Percentiles rank a stretch among this genome's conserved stretches.
Conservation (phyloP, 2,797 vertebrate genomes). For the Betta splendens region DNA sequence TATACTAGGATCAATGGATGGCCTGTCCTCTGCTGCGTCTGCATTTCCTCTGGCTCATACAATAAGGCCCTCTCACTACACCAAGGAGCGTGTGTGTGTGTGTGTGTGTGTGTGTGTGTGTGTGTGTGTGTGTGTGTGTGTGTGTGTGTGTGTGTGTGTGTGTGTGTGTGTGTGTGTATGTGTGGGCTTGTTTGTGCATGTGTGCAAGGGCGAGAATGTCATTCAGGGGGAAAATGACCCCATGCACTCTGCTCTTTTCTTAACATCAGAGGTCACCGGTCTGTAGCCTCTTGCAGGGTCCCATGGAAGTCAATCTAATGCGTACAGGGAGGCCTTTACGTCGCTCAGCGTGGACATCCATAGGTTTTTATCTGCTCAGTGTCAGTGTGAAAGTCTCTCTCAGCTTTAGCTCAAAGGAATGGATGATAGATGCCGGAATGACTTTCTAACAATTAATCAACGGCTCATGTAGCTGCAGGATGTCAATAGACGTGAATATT, state of each 20-base stretch:
- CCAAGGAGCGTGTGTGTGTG: conserved; percentile 20
- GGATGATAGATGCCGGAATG: not conserved
- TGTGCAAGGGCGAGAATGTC: conserved; percentile 36
- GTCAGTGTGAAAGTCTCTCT: conserved; percentile 12
- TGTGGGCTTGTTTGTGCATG: conserved; percentile 1
- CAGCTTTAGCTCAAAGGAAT: not conserved
- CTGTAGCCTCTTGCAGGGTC: conserved; percentile 4
- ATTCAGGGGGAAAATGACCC: conserved; percentile 50
- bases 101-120: conserved; percentile 4
- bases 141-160: conserved; percentile 21
- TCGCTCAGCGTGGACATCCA: conserved; percentile 12
- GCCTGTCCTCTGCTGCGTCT: conserved; percentile 78
- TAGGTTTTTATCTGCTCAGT: conserved; percentile 19
- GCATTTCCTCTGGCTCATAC: conserved; percentile 75
- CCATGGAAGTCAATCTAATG: conserved; percentile 23
- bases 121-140: not conserved
- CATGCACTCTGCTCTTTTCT: conserved; percentile 42
- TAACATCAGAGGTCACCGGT: conserved; percentile 59
- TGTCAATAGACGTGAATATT: not conserved
- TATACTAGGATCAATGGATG: conserved; percentile 75
- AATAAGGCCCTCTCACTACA: conserved; percentile 72
- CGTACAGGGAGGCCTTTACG: conserved; percentile 21
- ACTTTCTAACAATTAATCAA: not conserved
- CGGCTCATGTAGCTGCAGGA: not conserved
- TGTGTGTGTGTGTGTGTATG: conserved; percentile 4